phyloP scores from a whole-genome alignment of 1,140 invertebrate genomes.

The Globodera rostochiensis region DNA sequence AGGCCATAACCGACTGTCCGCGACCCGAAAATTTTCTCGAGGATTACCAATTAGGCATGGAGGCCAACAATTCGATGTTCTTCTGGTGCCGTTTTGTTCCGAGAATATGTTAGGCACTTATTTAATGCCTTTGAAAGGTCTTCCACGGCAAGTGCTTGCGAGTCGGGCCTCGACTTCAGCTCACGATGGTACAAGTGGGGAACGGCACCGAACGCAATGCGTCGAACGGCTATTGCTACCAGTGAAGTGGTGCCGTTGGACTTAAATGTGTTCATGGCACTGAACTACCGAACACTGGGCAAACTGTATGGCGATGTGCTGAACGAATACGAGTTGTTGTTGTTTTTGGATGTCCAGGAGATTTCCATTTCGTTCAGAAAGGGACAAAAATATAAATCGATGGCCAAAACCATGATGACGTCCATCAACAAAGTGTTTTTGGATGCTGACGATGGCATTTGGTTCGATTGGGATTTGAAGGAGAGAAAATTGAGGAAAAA shows the following conservation, averaged over 20 bases:
- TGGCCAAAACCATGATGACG: conserved; percentile 19
- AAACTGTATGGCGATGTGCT: conserved; percentile 70
- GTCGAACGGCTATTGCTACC: conserved; percentile 43
- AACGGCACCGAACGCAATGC: conserved; percentile 12
- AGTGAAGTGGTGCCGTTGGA: conserved; percentile 79
- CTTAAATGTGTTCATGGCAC: conserved; percentile 79
- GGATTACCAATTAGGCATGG: conserved; percentile 41
- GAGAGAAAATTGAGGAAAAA: conserved; percentile 52
- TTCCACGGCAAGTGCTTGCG: conserved; percentile 45
- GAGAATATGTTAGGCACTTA: too few species aligned
- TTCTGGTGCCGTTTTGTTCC: conserved; percentile 15
- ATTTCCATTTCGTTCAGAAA: conserved; percentile 29
- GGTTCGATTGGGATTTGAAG: conserved; percentile 84
- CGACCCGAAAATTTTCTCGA: conserved; percentile 46
- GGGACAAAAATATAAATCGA: conserved; percentile 71
- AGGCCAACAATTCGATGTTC: conserved; percentile 11
- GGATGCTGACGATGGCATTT: conserved; percentile 81
- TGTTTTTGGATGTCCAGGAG: not conserved
- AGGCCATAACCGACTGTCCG: conserved; percentile 42
- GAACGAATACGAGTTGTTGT: not conserved
- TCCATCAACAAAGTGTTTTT: conserved; percentile 63
- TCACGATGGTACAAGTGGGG: conserved; percentile 77
- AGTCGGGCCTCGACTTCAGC: conserved; percentile 72
- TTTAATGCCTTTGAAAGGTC: conserved; percentile 3
- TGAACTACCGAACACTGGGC: conserved; percentile 77